These are phyloP conservation scores for Entomyzon cyanotis DNA, from an alignment of 2,113 vertebrate species.

Conservation along the genomic window DNA sequence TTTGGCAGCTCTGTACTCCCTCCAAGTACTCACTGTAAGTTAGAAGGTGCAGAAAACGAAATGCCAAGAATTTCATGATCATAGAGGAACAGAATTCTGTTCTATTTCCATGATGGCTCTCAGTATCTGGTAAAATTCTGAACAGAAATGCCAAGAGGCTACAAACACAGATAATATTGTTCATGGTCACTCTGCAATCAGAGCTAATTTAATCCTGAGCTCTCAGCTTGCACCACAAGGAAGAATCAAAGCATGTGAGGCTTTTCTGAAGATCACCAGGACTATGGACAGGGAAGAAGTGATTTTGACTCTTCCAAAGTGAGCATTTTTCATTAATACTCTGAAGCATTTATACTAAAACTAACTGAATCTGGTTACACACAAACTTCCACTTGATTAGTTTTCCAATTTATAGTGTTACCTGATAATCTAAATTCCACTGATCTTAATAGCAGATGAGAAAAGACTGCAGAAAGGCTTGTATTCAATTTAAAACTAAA, in stretches of 20 bases:
- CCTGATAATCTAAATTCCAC: neutral
- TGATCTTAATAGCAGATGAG: neutral
- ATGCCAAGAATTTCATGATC: neutral
- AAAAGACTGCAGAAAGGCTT: neutral
- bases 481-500: neutral
- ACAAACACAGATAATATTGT: neutral
- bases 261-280: neutral
- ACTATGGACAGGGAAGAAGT: neutral
- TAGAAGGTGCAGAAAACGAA: neutral
- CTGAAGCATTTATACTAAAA: neutral
- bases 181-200: neutral
- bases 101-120: neutral
- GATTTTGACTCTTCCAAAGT: neutral
- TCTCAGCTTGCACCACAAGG: neutral
- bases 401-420: neutral
- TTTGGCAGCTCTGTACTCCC: neutral
- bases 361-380: neutral
- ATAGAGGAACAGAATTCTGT: neutral
- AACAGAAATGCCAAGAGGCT: neutral
- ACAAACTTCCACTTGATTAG: neutral
- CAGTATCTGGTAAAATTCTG: neutral
- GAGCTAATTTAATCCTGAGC: neutral
- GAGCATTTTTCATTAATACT: neutral
- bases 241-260: neutral
- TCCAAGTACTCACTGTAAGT: neutral